Conservation (phyloP, 1,140 invertebrate genomes). For the Achroia grisella region DNA sequence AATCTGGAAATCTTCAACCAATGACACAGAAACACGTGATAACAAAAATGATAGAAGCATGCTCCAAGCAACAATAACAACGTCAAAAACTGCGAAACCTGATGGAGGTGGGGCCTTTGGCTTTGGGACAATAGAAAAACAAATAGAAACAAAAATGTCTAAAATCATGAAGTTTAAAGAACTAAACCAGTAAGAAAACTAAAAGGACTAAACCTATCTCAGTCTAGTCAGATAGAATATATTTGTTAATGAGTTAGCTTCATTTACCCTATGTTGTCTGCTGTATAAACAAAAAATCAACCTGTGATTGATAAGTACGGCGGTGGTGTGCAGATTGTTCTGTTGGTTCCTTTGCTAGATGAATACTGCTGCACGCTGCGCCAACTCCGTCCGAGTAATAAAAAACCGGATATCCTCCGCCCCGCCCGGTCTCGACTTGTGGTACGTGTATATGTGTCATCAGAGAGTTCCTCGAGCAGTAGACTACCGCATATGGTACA, state of each 20-base stretch:
- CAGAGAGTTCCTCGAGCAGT: conserved; percentile 92
- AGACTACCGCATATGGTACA: conserved; percentile 93
- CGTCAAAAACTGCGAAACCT: conserved; percentile 71
- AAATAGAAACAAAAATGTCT: conserved; percentile 38
- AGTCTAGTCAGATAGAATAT: conserved; percentile 30
- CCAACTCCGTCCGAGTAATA: conserved; percentile 74
- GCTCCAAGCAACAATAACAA: conserved; percentile 75
- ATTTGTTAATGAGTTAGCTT: conserved; percentile 45
- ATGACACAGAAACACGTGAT: conserved; percentile 71
- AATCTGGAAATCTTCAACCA: conserved; percentile 68
- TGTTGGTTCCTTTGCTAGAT: conserved; percentile 60
- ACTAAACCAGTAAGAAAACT: conserved; percentile 40
- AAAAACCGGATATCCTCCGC: conserved; percentile 88
- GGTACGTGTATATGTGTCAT: conserved; percentile 96
- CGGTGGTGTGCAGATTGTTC: conserved; percentile 46
- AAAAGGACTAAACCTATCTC: conserved; percentile 51
- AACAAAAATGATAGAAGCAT: conserved; percentile 75
- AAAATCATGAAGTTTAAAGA: conserved; percentile 31
- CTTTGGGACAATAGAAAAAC: conserved; percentile 34
- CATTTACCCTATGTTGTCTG: conserved; percentile 29
- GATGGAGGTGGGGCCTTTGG: conserved; percentile 47
- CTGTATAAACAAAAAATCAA: conserved; percentile 59
- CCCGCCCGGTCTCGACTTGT: conserved; percentile 92
- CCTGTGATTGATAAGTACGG: conserved; percentile 57
- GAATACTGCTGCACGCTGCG: conserved; percentile 64